Evolutionary conservation across 2,797 vertebrate genomes (phyloP), one percentile per base, ranked within the genome.

Genomic region (Urocyon cinereoargenteus): DNA sequence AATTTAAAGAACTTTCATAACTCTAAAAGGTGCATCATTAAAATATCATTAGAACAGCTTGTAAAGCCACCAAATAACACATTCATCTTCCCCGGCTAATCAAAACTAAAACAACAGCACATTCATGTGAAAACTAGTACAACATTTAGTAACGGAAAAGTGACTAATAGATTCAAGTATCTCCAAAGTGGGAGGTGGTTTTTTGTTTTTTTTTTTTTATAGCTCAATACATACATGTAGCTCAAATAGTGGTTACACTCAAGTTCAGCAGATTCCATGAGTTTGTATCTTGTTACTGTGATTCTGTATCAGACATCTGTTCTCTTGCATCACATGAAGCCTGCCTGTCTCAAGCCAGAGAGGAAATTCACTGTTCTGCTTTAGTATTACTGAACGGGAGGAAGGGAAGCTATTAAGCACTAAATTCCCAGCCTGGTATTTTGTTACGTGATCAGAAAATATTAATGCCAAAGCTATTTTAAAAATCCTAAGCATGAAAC

Each of bases 11-110:
- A 96, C 55, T 86, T 94, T 53, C 31, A 6, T 79, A 92, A 94
- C 68, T 68, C 72, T 68, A 95, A 96, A 94, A 84, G 49, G 51
- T 73, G 66, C 64, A 96, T 68, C 78, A 81, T 59, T 73, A 96
- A 96, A 59, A 62, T 72, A 88, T 53, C 75, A 68, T 96, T 94
- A 88, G 83, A 94, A 81, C 93, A 94, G 89, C 49, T 59, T 93
- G 81, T 68, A 90, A 97, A 97, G 92, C 59, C 84, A 86, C 45
- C 89, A 55, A 91, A 59, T 26, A 94, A 62, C 70, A 83, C 66
- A 75, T 51, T 91, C 2, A 28, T 81, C 34, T n/a, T 92, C 82
- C 59, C 26, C 22, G 12, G n/a, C 53, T 62, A 57, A 94, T 86
- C 45, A 85, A 70, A 86, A 81, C 13, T 24, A 34, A 96, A 96